phyloP scores from a whole-genome alignment of 2,888 invertebrate genomes.

The Lottia gigantea region DNA sequence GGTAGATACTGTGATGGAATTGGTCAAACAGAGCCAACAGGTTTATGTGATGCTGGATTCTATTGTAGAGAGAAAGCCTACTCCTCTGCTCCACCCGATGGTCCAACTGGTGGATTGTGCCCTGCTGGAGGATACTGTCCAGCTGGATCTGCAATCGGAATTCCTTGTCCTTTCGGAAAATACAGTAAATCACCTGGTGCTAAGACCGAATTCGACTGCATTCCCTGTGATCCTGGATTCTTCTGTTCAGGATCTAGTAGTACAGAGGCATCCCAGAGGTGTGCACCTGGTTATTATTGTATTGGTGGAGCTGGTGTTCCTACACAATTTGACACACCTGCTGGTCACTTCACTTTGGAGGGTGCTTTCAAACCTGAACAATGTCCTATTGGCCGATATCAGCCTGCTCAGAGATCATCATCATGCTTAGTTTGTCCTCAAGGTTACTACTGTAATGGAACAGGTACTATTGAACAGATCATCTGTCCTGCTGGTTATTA shows the following conservation, averaged over 20 bases:
- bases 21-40: conserved; percentile 59
- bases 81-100: conserved; percentile 66
- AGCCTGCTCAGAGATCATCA: conserved; percentile 48
- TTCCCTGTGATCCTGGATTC: conserved; percentile 64
- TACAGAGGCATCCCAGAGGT: conserved; percentile 52
- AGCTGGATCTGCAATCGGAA: conserved; percentile 54
- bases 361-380: conserved; percentile 64
- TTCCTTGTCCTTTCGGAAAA: conserved; percentile 58
- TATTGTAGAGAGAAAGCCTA: conserved; percentile 64
- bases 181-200: conserved; percentile 63
- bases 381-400: conserved; percentile 59
- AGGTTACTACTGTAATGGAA: conserved; percentile 63
- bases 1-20: conserved; percentile 66
- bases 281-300: conserved; percentile 64
- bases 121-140: conserved; percentile 66
- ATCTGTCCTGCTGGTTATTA: conserved; percentile 62
- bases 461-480: conserved; percentile 47
- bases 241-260: conserved; percentile 64
- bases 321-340: conserved; percentile 55
- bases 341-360: conserved; percentile 58
- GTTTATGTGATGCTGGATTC: conserved; percentile 61
- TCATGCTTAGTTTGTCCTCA: conserved; percentile 59
- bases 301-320: conserved; percentile 60
- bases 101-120: conserved; percentile 63
- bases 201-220: conserved; percentile 60